Evolutionary conservation across 2,888 invertebrate genomes (phyloP), one percentile per base, ranked within the genome.

Genomic region (Idaea straminata): DNA sequence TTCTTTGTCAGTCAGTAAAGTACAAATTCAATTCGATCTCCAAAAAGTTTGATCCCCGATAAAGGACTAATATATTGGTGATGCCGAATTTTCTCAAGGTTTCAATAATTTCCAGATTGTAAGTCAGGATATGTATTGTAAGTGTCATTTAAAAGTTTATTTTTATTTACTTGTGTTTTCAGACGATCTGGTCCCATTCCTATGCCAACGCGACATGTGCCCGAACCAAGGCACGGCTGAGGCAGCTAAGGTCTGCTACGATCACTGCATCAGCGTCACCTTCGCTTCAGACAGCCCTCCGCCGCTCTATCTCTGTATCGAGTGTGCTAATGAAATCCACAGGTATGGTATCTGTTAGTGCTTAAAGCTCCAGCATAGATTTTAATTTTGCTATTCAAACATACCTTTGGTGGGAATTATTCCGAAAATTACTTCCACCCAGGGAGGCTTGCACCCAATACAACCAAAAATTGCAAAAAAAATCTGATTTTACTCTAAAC

Each of bases 301-400:
- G 16, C 99, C 99, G 0, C 94, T 99, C 10, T 98, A 98, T 84
- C 94, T 99, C 4, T 99, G 99, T 85, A 97, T 98, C 72, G 99
- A 98, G 87, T 99, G 99, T 87, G 98, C 98, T 60, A 97, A 98
- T 86, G 96, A 98, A 87, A 97, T 97, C 71, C 97, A 97, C 83
- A 84, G 91, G 89, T 89, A 38, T 5, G 15, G n/a, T 61, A 5
- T 7, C 47, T 47, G 47, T 47, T 13, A 47, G 47, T 47, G 47
- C 13, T 13, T 13, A 5, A 10, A 13, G 10, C 4, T 7, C 36
- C 36, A 7, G 36, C 36, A 1, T 1, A 36, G 36, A 36, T 36
- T 4, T 4, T 36, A 4, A 36, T 36, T 1, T 36, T 36, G 36
- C 4, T 0, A 5, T 36, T 4, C 10, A 36, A 36, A 36, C 5